phyloP scores from a whole-genome alignment of 2,888 invertebrate species.

The Rhogogaster chlorosoma region DNA sequence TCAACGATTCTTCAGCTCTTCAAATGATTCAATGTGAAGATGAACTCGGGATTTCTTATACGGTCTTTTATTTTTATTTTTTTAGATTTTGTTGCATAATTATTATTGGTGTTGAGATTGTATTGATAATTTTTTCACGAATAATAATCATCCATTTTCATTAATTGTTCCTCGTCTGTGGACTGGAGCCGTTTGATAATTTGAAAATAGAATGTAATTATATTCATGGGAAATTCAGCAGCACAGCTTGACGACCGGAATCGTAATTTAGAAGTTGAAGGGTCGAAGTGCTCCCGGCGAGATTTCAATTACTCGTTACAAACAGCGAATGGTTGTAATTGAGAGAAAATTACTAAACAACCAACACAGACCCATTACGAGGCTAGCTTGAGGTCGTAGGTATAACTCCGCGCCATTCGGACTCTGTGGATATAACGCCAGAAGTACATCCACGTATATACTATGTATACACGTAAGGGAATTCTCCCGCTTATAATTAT shows the following conservation, averaged over 20 bases:
- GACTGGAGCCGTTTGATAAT: not conserved
- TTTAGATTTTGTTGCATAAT: not conserved
- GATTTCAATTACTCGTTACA: slow-evolving; percentile 48
- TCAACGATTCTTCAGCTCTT: slow-evolving; percentile 14
- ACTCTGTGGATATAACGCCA: not conserved
- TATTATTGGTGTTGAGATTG: not conserved
- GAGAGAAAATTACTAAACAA: slow-evolving; percentile 46
- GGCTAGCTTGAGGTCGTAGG: slow-evolving; percentile 35
- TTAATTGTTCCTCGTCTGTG: not conserved
- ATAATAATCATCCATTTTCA: not conserved
- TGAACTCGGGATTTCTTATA: not conserved
- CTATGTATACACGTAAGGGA: slow-evolving; percentile 24
- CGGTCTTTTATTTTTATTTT: not conserved
- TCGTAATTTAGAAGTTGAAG: slow-evolving; percentile 47
- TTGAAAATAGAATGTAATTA: slow-evolving; percentile 8
- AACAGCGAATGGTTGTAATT: slow-evolving; percentile 44
- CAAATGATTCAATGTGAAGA: not conserved
- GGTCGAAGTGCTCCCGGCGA: slow-evolving; percentile 40
- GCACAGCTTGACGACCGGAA: slow-evolving; percentile 27
- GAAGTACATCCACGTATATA: not conserved
- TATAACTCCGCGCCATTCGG: not conserved
- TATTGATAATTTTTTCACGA: not conserved
- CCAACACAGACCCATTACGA: slow-evolving; percentile 18
- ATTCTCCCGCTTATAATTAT: slow-evolving; percentile 45
- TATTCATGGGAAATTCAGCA: slow-evolving; percentile 42